Base-by-base conservation (phyloP, 1,140 invertebrate genomes). In the Sesamia nonagrioides region DNA sequence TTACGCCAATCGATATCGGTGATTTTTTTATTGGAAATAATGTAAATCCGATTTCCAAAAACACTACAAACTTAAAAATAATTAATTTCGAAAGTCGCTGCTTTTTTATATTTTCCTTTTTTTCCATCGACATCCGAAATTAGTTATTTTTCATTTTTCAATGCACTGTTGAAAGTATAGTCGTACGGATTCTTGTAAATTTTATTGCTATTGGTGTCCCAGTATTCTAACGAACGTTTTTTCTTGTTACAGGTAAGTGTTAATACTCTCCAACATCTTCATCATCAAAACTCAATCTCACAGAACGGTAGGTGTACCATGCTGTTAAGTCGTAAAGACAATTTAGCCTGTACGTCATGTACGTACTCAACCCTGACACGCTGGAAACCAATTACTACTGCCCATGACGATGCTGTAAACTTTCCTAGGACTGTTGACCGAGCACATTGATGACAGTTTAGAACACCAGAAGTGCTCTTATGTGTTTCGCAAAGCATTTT, bases 221-320 rank as follows among this genome's bases (percentile, higher is more conserved):
- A 27, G 21, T 68, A 42, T 50, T 6, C 42, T 68, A 68, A 68
- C 27, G 4, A 27, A 15, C 0, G 2, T n/a, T 27, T 48, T 27
- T 4, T 45, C 13, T 68, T 68, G 63, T 68, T 68, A 40, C 63
- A 68, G 63, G 63, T 68, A 68, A 68, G 63, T 68, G 9, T 68
- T 13, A 48, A 45, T 1, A 50, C 6, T 27, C 58, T 37, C 6
- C 35, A 61, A 45, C 18, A 48, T 45, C 63, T 27, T 63, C 60
- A 63, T 63, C 60, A 60, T 61, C 58, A 35, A 0, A 7, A 40
- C 9, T 3, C 17, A 18, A 27, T 27, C 0, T 33, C 45, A 35
- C 56, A 35, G 9, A n/a, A 63, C 60, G 60, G 60, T 42, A 63
- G 60, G 60, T 63, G 15, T 4, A 15, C 3, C 18, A 63, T 5